Conservation (phyloP, 2,113 vertebrate species). For the Ammodytes marinus region DNA sequence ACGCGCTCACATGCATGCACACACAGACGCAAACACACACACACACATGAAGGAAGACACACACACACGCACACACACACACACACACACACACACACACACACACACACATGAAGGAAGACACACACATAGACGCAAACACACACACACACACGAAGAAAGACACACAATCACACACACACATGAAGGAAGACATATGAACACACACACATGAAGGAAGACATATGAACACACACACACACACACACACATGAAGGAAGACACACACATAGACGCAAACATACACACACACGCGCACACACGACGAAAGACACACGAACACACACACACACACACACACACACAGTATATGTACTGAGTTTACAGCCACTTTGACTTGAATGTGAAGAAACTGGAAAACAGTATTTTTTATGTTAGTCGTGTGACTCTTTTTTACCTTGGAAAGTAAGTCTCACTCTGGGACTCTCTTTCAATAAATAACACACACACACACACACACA, state of each 20-base stretch:
- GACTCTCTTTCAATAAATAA: background rate
- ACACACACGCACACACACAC: too few relatives aligned
- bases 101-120: too few relatives aligned
- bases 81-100: too few relatives aligned
- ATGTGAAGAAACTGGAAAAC: background rate
- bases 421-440: background rate
- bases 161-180: too few relatives aligned
- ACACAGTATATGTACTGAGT: background rate
- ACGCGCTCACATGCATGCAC: slow-evolving; percentile 10
- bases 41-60: background rate
- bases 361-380: background rate
- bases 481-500: slow-evolving; percentile 27
- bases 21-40: background rate
- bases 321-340: background rate
- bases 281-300: background rate
- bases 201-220: too few relatives aligned
- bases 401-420: background rate
- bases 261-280: background rate
- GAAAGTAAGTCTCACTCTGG: background rate
- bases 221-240: background rate
- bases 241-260: background rate
- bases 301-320: too few relatives aligned
- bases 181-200: too few relatives aligned
- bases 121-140: too few relatives aligned
- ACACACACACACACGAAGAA: too few relatives aligned